Percentiles rank a stretch among this genome's conserved stretches.
These are phyloP conservation scores for Pseudanteris insignis DNA, from an alignment of 2,888 invertebrate species.

Conservation along the genomic window DNA sequence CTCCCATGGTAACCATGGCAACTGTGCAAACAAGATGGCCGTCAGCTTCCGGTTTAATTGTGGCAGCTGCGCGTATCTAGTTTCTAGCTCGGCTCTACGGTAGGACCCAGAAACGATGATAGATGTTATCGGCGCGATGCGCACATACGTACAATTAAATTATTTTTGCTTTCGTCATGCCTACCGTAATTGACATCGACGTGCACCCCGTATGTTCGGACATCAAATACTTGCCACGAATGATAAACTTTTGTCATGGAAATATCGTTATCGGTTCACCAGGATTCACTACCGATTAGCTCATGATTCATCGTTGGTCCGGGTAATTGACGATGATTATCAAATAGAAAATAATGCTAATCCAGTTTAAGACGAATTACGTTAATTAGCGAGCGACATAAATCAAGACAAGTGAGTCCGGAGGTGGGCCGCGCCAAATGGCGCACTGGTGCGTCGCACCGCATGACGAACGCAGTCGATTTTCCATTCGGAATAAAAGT, in stretches of 20 bases:
- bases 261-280: too few relatives aligned
- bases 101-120: slow-evolving; percentile 21
- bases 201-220: too few relatives aligned
- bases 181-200: slow-evolving; percentile 6
- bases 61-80: slow-evolving; percentile 65
- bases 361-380: slow-evolving; percentile 63
- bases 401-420: slow-evolving; percentile 58
- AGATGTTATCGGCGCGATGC: slow-evolving; percentile 4
- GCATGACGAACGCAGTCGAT: slow-evolving; percentile 53
- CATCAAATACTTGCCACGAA: too few relatives aligned
- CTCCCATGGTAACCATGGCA: slow-evolving; percentile 63
- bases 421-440: slow-evolving; percentile 32
- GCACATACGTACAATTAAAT: background rate
- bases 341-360: slow-evolving; percentile 54
- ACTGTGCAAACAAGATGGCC: slow-evolving; percentile 67
- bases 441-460: slow-evolving; percentile 3
- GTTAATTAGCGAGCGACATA: slow-evolving; percentile 63
- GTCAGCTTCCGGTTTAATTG: slow-evolving; percentile 64
- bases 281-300: too few relatives aligned
- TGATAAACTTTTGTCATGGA: too few relatives aligned
- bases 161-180: background rate
- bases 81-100: slow-evolving; percentile 56
- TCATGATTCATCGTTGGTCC: too few relatives aligned
- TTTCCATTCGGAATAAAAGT: slow-evolving; percentile 63
- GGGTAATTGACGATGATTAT: too few relatives aligned